Conservation (phyloP, 1,140 invertebrate species). For the Sinella curviseta region DNA sequence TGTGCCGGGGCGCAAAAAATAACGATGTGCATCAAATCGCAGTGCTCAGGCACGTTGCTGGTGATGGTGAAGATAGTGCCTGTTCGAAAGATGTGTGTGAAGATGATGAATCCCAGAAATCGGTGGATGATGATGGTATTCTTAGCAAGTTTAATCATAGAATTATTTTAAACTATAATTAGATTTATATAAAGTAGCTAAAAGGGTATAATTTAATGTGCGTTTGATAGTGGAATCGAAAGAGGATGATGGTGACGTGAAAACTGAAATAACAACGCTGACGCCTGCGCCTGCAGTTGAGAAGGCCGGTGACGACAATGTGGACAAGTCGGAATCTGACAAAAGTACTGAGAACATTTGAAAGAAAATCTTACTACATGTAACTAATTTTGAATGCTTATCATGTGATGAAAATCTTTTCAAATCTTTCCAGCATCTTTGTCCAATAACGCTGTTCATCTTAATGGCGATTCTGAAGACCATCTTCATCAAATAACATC, state of each 20-base stretch:
- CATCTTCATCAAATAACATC: not conserved
- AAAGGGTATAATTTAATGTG: not conserved
- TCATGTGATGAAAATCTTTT: too few relatives aligned
- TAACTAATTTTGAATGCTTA: too few relatives aligned
- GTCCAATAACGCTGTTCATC: not conserved
- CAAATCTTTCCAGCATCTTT: too few relatives aligned
- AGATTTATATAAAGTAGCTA: not conserved
- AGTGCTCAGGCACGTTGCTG: not conserved
- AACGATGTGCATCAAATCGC: not conserved
- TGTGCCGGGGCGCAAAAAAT: not conserved
- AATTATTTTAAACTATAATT: not conserved
- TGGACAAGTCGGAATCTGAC: too few relatives aligned
- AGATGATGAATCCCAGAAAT: not conserved
- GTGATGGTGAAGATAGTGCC: not conserved
- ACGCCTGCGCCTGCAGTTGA: too few relatives aligned
- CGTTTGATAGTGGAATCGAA: not conserved
- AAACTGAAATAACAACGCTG: too few relatives aligned
- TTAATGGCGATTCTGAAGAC: not conserved
- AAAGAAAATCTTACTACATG: too few relatives aligned
- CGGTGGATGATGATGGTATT: not conserved
- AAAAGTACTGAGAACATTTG: too few relatives aligned
- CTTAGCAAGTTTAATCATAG: not conserved
- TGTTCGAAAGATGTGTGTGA: not conserved
- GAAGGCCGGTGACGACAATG: too few relatives aligned
- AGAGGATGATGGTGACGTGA: too few relatives aligned